Evolutionary conservation across 2,888 invertebrate genomes (phyloP).

Genomic region (Neoitamus cyanurus): DNA sequence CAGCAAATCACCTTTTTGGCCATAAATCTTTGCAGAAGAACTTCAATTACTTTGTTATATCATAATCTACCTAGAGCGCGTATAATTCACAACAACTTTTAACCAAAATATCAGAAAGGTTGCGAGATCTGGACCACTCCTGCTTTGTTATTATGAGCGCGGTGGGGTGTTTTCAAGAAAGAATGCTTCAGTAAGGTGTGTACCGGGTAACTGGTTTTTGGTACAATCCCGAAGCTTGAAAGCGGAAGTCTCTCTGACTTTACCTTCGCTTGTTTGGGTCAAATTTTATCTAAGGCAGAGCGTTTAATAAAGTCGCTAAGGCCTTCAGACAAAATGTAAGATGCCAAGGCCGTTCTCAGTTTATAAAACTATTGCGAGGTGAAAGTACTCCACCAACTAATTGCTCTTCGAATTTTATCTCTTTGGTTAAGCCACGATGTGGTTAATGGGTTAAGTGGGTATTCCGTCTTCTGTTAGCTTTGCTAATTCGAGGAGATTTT

Average conservation of each 20-base stretch:
- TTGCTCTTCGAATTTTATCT: background rate
- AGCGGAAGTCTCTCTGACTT: background rate
- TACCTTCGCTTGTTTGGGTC: background rate
- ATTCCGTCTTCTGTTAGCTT: background rate
- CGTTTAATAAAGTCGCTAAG: background rate
- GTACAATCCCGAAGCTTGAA: background rate
- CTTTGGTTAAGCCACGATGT: background rate
- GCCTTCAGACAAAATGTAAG: background rate
- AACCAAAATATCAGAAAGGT: background rate
- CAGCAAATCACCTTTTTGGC: background rate
- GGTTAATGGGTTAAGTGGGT: background rate
- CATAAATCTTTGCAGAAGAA: background rate
- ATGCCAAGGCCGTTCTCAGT: background rate
- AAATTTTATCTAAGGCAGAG: background rate
- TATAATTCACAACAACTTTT: background rate
- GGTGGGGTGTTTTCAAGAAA: background rate
- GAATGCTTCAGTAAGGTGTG: background rate
- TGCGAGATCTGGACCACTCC: background rate
- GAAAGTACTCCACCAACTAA: background rate
- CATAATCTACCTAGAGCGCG: background rate
- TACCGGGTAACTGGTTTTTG: background rate
- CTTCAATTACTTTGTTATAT: background rate
- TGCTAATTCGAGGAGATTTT: background rate
- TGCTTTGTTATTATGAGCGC: background rate
- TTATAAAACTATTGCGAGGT: background rate